Conservation (phyloP, 2,113 vertebrate genomes). For the Notothenia rossii region DNA sequence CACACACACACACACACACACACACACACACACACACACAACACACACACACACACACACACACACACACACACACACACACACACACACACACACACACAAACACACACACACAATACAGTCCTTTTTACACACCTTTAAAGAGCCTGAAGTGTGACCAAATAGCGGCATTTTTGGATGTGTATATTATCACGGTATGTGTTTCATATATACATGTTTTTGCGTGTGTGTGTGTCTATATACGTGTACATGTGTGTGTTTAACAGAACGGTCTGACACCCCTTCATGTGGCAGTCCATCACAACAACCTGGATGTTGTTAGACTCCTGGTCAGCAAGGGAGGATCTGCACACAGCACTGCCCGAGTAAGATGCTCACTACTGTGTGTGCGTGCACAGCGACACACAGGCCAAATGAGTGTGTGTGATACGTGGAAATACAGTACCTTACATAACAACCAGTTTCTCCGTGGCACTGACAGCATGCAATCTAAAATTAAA, state of each 20-base stretch:
- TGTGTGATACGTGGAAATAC: conserved; percentile 1
- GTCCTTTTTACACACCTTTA: background rate
- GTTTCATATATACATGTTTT: conserved; percentile 65
- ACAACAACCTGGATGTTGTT: conserved; percentile 97
- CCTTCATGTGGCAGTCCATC: conserved; percentile 96
- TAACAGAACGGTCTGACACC: conserved; percentile 98
- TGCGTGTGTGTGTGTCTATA: conserved; percentile 48
- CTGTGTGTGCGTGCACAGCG: background rate
- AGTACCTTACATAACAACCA: background rate
- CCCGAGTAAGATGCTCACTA: conserved; percentile 87
- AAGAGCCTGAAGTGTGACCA: conserved; percentile 6
- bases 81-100: background rate
- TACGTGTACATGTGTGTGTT: conserved; percentile 74
- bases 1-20: conserved; percentile 4
- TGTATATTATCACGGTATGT: conserved; percentile 38
- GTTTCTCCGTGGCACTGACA: background rate
- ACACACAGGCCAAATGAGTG: conserved; percentile 32
- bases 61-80: conserved; percentile 3
- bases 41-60: background rate
- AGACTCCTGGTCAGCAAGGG: conserved; percentile 94
- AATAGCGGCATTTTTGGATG: background rate
- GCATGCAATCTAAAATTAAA: conserved; percentile 6
- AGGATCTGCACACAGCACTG: conserved; percentile 92
- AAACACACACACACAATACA: background rate
- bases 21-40: background rate